These are phyloP conservation scores for Dynastes hyllus DNA, from an alignment of 2,888 invertebrate species.

Conservation along the genomic window DNA sequence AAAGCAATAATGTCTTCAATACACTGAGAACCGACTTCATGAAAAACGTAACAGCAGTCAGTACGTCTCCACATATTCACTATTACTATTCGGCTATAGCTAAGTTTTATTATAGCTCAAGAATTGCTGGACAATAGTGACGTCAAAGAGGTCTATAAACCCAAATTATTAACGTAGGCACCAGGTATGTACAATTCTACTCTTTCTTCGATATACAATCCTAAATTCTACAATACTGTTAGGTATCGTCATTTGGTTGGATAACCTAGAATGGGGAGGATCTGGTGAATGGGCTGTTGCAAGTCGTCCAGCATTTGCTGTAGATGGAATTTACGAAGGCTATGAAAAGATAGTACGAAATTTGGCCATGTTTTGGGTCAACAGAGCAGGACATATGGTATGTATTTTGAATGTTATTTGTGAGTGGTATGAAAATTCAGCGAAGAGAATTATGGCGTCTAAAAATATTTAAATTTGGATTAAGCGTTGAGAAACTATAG, in stretches of 20 bases:
- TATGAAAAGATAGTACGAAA: conserved; percentile 81
- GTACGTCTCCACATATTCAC: not conserved
- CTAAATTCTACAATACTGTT: not conserved
- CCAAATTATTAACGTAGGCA: too few species aligned
- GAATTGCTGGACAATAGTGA: conserved; percentile 56
- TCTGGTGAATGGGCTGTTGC: conserved; percentile 75
- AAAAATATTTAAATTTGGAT: too few species aligned
- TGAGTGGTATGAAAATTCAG: too few species aligned
- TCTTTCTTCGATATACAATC: not conserved
- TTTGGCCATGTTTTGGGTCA: conserved; percentile 84
- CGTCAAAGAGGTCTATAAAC: conserved; percentile 80
- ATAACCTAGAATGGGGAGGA: conserved; percentile 79
- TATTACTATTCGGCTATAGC: not conserved
- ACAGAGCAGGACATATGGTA: conserved; percentile 86
- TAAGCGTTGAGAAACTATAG: too few species aligned
- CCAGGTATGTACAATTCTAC: conserved; percentile 75
- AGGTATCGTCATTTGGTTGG: conserved; percentile 77
- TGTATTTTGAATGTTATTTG: conserved; percentile 50
- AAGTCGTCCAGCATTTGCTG: conserved; percentile 75
- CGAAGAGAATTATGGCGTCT: too few species aligned
- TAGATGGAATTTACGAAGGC: conserved; percentile 79
- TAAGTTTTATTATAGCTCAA: not conserved
- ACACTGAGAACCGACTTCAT: conserved; percentile 82
- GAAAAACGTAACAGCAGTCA: conserved; percentile 77
- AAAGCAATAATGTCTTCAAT: conserved; percentile 76